Base-by-base conservation (phyloP, 2,797 vertebrate genomes). In the Falco novaeseelandiae region DNA sequence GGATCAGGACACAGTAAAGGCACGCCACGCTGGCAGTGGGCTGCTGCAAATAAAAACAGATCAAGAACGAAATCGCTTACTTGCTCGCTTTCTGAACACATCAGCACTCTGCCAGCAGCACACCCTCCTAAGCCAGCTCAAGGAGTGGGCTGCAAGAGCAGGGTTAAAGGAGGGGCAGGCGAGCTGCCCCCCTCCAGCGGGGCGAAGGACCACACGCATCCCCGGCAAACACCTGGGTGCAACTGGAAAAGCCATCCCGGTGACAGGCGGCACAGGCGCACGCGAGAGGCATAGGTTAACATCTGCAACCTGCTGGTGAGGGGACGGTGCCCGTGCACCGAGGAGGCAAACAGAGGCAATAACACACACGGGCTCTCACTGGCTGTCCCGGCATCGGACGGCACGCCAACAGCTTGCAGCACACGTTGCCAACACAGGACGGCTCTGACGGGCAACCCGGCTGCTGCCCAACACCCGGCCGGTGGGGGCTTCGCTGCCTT, bases 241-340 rank as follows among this genome's bases (percentile, higher is more conserved):
- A 26, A 59, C 15, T 4, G 26, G 52, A 59, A 38, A 38, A 44
- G 36, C 36, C 3, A 3, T 29, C 6, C 19, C 55, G 6, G 42
- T 4, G 27, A 40, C 14, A 36, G 34, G 20, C 17, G 14, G 58
- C 51, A 42, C 21, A 1, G 10, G 46, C 10, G 34, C 34, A 20
- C 0, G 2, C 9, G 5, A 9, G n/a, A 42, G 79, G 12, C 7
- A 9, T 1, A 10, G 48, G 49, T 29, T 34, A 42, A 51, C 0
- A 4, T 17, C 4, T 22, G 32, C 34, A 27, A 40, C 49, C 57
- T 42, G 71, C 49, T 4, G 19, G 46, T 2, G 8, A 54, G 62
- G 40, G 46, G 69, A 54, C 4, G 26, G 62, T 29, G 77, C 59
- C 26, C 4, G 3, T 2, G 8, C 57, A 6, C 46, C 4, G 12